Base-by-base conservation (phyloP, 2,888 invertebrate species). In the Esperia sulphurella region DNA sequence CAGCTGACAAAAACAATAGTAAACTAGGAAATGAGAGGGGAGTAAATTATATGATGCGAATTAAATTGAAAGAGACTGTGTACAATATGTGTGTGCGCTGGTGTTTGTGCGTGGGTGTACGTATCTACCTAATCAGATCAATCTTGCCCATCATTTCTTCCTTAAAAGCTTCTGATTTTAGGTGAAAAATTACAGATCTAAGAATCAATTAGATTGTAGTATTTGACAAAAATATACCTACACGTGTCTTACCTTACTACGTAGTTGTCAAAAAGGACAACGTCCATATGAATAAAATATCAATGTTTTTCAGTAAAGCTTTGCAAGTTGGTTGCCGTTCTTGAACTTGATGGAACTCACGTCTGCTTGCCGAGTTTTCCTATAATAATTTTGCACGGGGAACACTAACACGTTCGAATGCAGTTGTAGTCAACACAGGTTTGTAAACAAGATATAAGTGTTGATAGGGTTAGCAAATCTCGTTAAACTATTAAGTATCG, bases 401-500 rank as follows among this genome's bases (percentile, higher is more conserved):
- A 46, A 51, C 47, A 50, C 46, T 48, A 35, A 41, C 42, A 49
- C 35, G 40, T 43, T 47, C 43, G 45, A 39, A 45, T 21, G 46
- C 49, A 41, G 38, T 39, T 29, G 28, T 44, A 31, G 6, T 6
- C 8, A 14, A 51, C 31, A 41, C n/a, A 14, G 21, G 21, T 21
- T 5, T 21, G 21, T 21, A 21, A 21, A 21, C 21, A 21, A 21
- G 21, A 5, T 21, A 21, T 21, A 21, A 10, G 3, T 21, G 5
- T 5, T 21, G 29, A 40, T 47, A 48, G 54, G 21, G 21, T 21
- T n/a, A 50, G 50, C 55, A n/a, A 10, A 12, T 21, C 12, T 13
- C 12, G 14, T 66, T 69, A 21, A 21, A 21, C 21, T 21, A 21
- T 21, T 21, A 3, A 21, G 72, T 72, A 55, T 71, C 68, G 70